phyloP scores from a whole-genome alignment of 1,140 invertebrate genomes.

The Dysdera silvatica region DNA sequence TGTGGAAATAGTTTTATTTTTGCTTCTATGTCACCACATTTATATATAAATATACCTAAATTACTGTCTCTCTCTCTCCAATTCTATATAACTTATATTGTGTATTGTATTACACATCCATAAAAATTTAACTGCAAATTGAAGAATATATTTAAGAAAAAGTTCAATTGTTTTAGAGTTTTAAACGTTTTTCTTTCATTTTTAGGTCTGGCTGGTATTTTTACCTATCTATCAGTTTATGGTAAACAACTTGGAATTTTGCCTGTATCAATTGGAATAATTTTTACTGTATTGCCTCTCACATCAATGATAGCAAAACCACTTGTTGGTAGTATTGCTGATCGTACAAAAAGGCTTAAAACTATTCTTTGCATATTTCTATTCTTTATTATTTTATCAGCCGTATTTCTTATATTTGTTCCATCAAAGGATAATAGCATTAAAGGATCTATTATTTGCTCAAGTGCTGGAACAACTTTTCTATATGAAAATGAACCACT shows the following conservation, averaged over 20 bases:
- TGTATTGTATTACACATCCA: neutral
- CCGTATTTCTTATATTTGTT: conserved; percentile 7
- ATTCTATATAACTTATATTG: neutral
- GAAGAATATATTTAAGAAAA: neutral
- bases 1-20: no score
- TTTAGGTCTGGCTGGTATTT: conserved; percentile 37
- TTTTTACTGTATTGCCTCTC: conserved; percentile 42
- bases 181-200: neutral
- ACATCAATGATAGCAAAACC: conserved; percentile 39
- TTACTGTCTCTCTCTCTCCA: no score
- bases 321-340: conserved; percentile 39
- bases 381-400: conserved; percentile 23
- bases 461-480: conserved; percentile 8
- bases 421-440: conserved; percentile 20
- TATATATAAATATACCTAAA: neutral
- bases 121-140: neutral
- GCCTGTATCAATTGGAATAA: conserved; percentile 37
- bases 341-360: conserved; percentile 39
- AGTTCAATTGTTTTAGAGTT: neutral
- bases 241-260: conserved; percentile 40
- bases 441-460: conserved; percentile 10
- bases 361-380: conserved; percentile 32
- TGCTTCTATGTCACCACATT: no score
- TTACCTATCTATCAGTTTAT: conserved; percentile 43
- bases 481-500: conserved; percentile 13